Evolutionary conservation across 2,113 vertebrate genomes (phyloP), one percentile per base, ranked within the genome.

Genomic region (Malurus elegans): DNA sequence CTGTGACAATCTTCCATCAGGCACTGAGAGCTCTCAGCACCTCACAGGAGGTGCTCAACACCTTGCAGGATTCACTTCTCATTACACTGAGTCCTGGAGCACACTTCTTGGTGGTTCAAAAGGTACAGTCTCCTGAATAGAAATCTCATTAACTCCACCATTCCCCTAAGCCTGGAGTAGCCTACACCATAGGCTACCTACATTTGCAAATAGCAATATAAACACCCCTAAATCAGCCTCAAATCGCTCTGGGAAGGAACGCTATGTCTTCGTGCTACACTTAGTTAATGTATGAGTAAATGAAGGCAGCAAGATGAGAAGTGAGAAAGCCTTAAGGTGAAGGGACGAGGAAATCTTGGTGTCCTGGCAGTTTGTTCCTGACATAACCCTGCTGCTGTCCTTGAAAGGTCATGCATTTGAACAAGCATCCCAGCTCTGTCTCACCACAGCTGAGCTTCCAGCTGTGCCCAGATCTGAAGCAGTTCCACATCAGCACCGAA

Each of bases 91-190:
- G 94, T 85, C 93, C 95, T 89, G 75, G 48, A 95, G 92, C 82
- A 92, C 70, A 89, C 62, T n/a, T 93, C 88, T 92, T 91, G 69
- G 91, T 95, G 92, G 66, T 96, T 95, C 70, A 93, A 97, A 97
- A 91, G 79, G 48, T 92, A 81, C 19, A 61, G 24, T 79, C 38
- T 88, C 88, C 64, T 74, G 72, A 95, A 95, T 6, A 93, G 79
- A 95, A 92, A 85, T 69, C 90, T 94, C 94, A 94, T 97, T 96
- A 97, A 87, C 38, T 88, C 88, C 51, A 65, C 74, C 76, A 83
- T 87, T 28, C 81, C 64, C 66, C 50, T 75, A 85, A 88, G 42
- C 48, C 64, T 6, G 6, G 45, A 62, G 47, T 69, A 88, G 80
- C 34, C 50, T 64, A 85, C n/a, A 38, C 78, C 10, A 12, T 15